phyloP scores from a whole-genome alignment of 2,888 invertebrate species.

The Pristionchus maxplancki region DNA sequence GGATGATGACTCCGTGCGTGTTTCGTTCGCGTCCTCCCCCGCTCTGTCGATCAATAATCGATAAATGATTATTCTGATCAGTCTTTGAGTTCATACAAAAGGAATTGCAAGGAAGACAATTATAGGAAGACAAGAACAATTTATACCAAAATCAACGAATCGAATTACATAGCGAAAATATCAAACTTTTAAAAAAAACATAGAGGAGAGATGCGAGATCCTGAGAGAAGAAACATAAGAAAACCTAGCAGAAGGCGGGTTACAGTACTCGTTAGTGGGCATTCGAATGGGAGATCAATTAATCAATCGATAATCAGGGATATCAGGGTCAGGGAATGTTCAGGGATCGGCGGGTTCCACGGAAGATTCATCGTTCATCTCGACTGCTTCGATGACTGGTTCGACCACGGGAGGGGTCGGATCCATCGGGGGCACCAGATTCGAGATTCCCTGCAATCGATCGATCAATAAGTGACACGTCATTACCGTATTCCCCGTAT shows the following conservation, averaged over 20 bases:
- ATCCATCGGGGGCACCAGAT: not conserved
- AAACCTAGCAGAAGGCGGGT: conserved; percentile 26
- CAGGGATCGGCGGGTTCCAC: not conserved
- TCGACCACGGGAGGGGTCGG: not conserved
- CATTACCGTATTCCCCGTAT: not conserved
- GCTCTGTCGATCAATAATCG: conserved; percentile 46
- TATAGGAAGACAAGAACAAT: too few relatives aligned
- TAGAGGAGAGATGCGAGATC: not conserved
- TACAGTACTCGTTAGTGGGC: not conserved
- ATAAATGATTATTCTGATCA: conserved; percentile 47
- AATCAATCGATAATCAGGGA: conserved; percentile 9
- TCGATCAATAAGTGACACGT: too few relatives aligned
- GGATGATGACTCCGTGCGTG: not conserved
- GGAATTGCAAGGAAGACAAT: too few relatives aligned
- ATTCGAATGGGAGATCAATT: not conserved
- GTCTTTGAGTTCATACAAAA: not conserved
- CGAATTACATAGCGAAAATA: not conserved
- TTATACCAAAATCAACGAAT: not conserved
- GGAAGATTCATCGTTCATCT: not conserved
- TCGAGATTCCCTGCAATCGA: not conserved
- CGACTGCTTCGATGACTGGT: not conserved
- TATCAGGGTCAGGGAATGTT: not conserved
- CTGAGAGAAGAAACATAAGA: not conserved
- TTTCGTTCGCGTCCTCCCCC: conserved; percentile 14
- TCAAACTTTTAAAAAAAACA: not conserved